phyloP scores from a whole-genome alignment of 2,113 vertebrate genomes.

The Amphilophus citrinellus region DNA sequence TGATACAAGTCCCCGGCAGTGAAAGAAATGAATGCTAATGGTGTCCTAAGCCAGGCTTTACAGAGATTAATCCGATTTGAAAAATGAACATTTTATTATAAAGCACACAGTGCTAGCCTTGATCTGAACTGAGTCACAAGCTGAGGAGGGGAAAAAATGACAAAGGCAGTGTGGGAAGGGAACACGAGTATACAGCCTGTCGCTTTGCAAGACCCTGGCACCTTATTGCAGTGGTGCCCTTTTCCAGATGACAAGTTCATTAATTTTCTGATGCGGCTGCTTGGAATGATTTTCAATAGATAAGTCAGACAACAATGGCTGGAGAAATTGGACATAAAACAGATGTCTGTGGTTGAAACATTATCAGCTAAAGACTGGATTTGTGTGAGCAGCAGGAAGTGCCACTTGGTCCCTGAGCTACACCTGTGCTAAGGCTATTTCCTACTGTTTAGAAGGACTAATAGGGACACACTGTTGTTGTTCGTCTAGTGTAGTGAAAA shows the following conservation, averaged over 20 bases:
- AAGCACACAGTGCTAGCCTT: slow-evolving; percentile 62
- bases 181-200: slow-evolving; percentile 58
- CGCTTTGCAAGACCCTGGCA: slow-evolving; percentile 59
- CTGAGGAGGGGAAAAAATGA: slow-evolving; percentile 50
- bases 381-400: slow-evolving; percentile 63
- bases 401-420: slow-evolving; percentile 47
- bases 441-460: slow-evolving; percentile 50
- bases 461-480: slow-evolving; percentile 55
- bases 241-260: slow-evolving; percentile 75
- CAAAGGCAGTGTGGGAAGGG: slow-evolving; percentile 55
- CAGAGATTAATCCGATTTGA: slow-evolving; percentile 78
- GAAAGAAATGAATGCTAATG: slow-evolving; percentile 78
- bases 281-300: slow-evolving; percentile 68
- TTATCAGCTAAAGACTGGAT: slow-evolving; percentile 48
- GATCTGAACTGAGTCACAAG: slow-evolving; percentile 69
- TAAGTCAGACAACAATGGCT: slow-evolving; percentile 57
- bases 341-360: slow-evolving; percentile 42
- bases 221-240: slow-evolving; percentile 65
- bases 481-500: slow-evolving; percentile 52
- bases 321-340: slow-evolving; percentile 56
- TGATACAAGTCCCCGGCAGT: slow-evolving; percentile 74
- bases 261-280: slow-evolving; percentile 61
- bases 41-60: slow-evolving; percentile 74
- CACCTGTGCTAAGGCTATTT: slow-evolving; percentile 62
- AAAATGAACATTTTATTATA: slow-evolving; percentile 75